phyloP scores from a whole-genome alignment of 1,140 invertebrate species.

The Chironomus striatipennis region DNA sequence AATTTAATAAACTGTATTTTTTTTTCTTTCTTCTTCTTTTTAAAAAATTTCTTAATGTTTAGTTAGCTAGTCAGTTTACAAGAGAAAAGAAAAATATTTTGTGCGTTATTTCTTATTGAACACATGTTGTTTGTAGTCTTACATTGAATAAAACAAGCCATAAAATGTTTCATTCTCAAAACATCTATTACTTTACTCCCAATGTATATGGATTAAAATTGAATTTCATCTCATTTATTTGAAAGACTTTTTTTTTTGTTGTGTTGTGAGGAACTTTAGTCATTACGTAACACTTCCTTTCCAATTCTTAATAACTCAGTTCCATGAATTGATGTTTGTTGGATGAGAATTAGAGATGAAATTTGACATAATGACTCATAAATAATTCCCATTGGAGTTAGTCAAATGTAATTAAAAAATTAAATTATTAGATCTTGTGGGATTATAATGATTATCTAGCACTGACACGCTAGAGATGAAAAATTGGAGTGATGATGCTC shows the following conservation, averaged over 20 bases:
- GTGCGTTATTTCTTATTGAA: neutral
- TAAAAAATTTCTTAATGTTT: neutral
- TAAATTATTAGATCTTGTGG: constrained; percentile 18
- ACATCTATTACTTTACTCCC: neutral
- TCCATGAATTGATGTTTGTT: neutral
- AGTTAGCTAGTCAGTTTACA: neutral
- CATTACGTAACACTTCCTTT: constrained; percentile 12
- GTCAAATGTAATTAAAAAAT: constrained; percentile 19
- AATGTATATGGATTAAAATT: neutral
- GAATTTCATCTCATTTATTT: constrained; percentile 1
- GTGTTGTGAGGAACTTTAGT: too few relatives aligned
- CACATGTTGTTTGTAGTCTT: constrained; percentile 12
- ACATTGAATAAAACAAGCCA: neutral
- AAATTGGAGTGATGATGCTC: neutral
- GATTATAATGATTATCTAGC: constrained; percentile 12
- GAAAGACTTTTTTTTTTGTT: too few relatives aligned
- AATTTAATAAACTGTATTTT: constrained; percentile 8
- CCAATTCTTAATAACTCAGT: neutral
- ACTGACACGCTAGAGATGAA: neutral
- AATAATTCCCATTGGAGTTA: neutral
- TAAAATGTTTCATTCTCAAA: constrained; percentile 18
- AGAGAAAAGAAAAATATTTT: neutral
- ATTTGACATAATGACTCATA: neutral
- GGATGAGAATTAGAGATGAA: neutral
- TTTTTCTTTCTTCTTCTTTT: neutral